Percentiles rank a stretch among this genome's conserved stretches.
These are phyloP conservation scores for Epinephelus malabaricus DNA, from an alignment of 2,797 vertebrate species.

Conservation along the genomic window DNA sequence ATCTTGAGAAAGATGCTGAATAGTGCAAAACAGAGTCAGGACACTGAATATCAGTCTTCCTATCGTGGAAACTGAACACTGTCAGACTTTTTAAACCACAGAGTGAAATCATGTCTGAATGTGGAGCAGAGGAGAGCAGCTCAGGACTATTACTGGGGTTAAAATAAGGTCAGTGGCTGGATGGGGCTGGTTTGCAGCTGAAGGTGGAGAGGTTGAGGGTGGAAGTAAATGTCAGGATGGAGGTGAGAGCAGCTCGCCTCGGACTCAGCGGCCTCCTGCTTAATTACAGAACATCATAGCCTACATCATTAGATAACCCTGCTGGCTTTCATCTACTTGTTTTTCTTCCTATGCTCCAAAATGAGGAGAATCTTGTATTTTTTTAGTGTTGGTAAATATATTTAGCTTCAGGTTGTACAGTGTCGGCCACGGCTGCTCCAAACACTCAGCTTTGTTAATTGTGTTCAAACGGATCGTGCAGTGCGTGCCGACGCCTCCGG, in stretches of 20 bases:
- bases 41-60: background rate
- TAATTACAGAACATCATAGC: conserved; percentile 26
- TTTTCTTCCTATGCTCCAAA: background rate
- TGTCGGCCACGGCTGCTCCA: conserved; percentile 19
- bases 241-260: conserved; percentile 19
- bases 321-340: conserved; percentile 7
- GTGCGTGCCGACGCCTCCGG: conserved; percentile 2
- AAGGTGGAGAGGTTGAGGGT: background rate
- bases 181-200: background rate
- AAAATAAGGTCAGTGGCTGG: background rate
- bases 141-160: background rate
- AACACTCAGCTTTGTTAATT: conserved; percentile 25
- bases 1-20: background rate
- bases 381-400: conserved; percentile 33
- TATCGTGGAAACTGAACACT: background rate
- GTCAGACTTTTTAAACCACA: background rate
- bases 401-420: conserved; percentile 18
- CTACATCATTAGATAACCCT: conserved; percentile 33
- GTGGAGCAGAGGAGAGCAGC: background rate
- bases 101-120: background rate
- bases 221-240: background rate
- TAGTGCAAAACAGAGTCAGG: background rate
- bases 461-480: conserved; percentile 37
- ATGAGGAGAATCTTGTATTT: background rate
- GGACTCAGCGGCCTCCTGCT: background rate